Evolutionary conservation across 2,888 invertebrate species (phyloP).

Genomic region (Microplitis manilae): DNA sequence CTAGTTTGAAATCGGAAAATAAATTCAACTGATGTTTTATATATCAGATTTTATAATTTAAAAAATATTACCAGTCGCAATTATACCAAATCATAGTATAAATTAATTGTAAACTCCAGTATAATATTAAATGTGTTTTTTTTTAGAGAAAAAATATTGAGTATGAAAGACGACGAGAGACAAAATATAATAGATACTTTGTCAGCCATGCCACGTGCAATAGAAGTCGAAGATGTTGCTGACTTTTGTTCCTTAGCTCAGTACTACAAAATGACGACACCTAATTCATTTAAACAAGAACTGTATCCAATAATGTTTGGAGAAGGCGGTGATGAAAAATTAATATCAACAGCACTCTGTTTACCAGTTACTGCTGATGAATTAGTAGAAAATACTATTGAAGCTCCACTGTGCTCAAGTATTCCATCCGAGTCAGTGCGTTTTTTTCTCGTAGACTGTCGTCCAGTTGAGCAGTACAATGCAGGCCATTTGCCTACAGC

Average conservation of each 20-base stretch:
- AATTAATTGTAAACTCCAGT: no score
- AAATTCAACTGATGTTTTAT: no score
- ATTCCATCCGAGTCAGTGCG: conserved; percentile 75
- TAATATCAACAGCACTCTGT: conserved; percentile 89
- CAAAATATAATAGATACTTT: conserved; percentile 80
- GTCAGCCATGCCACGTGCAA: conserved; percentile 84
- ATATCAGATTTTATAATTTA: no score
- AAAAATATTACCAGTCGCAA: no score
- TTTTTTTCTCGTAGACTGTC: conserved; percentile 97
- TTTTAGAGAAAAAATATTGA: conserved; percentile 83
- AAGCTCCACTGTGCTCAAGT: conserved; percentile 76
- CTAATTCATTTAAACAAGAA: conserved; percentile 91
- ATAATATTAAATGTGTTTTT: no score
- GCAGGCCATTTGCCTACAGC: conserved; percentile 97
- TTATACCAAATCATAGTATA: no score
- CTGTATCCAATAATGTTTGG: conserved; percentile 73
- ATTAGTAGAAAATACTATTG: conserved; percentile 86
- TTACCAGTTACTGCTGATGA: conserved; percentile 96
- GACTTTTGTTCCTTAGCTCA: conserved; percentile 98
- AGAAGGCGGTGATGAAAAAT: conserved; percentile 76
- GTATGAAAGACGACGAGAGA: conserved; percentile 82
- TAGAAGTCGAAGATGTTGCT: conserved; percentile 94
- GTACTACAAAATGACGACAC: conserved; percentile 94
- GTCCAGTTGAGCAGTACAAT: conserved; percentile 95
- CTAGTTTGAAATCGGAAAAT: no score